Evolutionary conservation across 2,888 invertebrate genomes (phyloP), one percentile per base, ranked within the genome.

Genomic region (Macrophya annulata): DNA sequence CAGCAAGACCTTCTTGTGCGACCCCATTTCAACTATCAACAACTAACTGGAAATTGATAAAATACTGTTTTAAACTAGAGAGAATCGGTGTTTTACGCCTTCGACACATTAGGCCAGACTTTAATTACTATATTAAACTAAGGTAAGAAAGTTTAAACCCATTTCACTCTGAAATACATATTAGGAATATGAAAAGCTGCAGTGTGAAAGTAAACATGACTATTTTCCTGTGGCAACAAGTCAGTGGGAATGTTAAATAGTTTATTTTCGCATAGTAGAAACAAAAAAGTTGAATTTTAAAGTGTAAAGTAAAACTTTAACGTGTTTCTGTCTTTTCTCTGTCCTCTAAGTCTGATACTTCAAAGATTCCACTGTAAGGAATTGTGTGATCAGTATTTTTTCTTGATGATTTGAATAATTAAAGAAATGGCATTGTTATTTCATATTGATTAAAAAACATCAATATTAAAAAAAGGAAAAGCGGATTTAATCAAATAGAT

Each of bases 1-100:
- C 91, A 99, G 95, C 86, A 99, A 95, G 89, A 98, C 97, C 96
- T 99, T 99, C 97, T 99, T 99, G 93, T 98, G 96, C 88, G 97
- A 97, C 89, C 98, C 96, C 98, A 98, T 98, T 94, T 62, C 62
- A 12, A 62, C 83, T 68, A 55, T 95, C 93, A 87, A 83, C 81
- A 43, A 59, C 86, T 68, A 84, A 85, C 87, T 88, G 85, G 85
- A 81, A 86, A 85, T 62, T 25, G 9, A 85, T 37, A 79, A 77
- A 43, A 12, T 40, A 40, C 62, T 4, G 17, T 48, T 71, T 40
- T 31, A 45, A 72, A 40, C 9, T 9, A 17, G 40, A 31, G 5
- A 25, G 12, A 72, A 72, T 21, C 43, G 5, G 15, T 15, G 9
- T 4, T 21, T 55, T 48, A 9, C 59, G 59, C n/a, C 45, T 48